phyloP scores from a whole-genome alignment of 2,113 vertebrate genomes.

The Microtus ochrogaster region DNA sequence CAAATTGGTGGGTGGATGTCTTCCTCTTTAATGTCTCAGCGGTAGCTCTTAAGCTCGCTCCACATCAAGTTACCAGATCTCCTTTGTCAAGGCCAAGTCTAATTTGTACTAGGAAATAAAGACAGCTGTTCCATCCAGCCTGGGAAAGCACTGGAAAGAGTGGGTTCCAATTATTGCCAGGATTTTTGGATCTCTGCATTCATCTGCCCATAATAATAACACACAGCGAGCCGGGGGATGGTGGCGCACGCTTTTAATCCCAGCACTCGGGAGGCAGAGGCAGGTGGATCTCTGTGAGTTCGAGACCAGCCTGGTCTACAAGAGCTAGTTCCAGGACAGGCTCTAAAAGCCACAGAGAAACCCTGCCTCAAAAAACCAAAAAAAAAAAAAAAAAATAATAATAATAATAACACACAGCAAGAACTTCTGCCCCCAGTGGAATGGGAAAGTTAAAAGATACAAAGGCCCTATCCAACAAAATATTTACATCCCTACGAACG shows the following conservation, averaged over 20 bases:
- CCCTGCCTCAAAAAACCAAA: too few species aligned
- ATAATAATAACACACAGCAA: neutral
- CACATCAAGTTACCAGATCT: constrained; percentile 44
- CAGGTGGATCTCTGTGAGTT: too few species aligned
- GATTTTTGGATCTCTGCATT: neutral
- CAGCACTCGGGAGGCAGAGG: too few species aligned
- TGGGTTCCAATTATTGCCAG: neutral
- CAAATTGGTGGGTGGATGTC: constrained; percentile 66
- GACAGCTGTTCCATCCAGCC: constrained; percentile 51
- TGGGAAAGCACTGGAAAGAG: neutral
- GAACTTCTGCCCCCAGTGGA: neutral
- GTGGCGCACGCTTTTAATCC: too few species aligned
- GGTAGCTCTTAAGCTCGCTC: constrained; percentile 50
- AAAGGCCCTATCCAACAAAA: neutral
- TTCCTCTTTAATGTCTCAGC: constrained; percentile 41
- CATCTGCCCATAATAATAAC: neutral
- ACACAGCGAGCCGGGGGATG: too few species aligned
- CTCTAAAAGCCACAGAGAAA: too few species aligned
- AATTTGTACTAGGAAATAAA: neutral
- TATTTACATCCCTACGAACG: neutral
- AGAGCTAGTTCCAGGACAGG: too few species aligned
- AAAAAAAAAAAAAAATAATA: too few species aligned
- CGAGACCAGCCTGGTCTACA: too few species aligned
- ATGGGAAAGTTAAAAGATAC: neutral
- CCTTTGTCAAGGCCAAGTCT: constrained; percentile 45